A percentile compares a stretch with the other conserved stretches of the same genome.
phyloP scores from a whole-genome alignment of 1,140 invertebrate species.

The Calycopis cecrops region DNA sequence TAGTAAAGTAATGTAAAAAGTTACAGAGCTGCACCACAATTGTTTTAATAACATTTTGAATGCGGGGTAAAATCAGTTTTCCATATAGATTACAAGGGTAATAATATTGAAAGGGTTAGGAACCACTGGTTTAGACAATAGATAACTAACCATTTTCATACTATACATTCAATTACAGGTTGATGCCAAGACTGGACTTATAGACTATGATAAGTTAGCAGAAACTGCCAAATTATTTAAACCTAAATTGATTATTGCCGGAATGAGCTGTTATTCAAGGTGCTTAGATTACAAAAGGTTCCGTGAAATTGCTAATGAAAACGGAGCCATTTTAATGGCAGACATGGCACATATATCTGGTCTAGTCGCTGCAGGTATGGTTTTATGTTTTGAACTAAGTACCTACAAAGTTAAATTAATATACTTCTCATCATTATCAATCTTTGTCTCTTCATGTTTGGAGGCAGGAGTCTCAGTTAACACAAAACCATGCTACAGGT shows the following conservation, averaged over 20 bases:
- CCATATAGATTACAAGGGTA: too few relatives aligned
- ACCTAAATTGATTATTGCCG: constrained; percentile 96
- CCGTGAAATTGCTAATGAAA: constrained; percentile 90
- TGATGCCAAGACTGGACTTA: constrained; percentile 88
- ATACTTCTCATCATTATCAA: too few relatives aligned
- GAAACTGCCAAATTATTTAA: constrained; percentile 91
- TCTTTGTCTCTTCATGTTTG: too few relatives aligned
- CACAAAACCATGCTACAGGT: too few relatives aligned
- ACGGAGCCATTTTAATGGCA: constrained; percentile 91
- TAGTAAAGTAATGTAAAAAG: background rate
- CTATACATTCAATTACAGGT: constrained; percentile 75
- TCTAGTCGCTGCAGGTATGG: constrained; percentile 86
- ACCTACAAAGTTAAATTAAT: too few relatives aligned
- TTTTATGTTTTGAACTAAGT: background rate
- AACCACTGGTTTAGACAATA: background rate
- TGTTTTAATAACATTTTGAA: too few relatives aligned
- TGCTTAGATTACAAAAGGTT: constrained; percentile 93
- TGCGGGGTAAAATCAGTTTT: too few relatives aligned
- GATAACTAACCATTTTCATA: too few relatives aligned
- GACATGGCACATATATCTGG: constrained; percentile 98
- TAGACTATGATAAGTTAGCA: constrained; percentile 94
- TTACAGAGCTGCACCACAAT: too few relatives aligned
- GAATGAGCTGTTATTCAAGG: constrained; percentile 91
- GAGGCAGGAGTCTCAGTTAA: too few relatives aligned
- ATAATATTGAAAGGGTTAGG: too few relatives aligned